Base-by-base conservation (phyloP, 1,140 invertebrate genomes). In the Hyphantria cunea region DNA sequence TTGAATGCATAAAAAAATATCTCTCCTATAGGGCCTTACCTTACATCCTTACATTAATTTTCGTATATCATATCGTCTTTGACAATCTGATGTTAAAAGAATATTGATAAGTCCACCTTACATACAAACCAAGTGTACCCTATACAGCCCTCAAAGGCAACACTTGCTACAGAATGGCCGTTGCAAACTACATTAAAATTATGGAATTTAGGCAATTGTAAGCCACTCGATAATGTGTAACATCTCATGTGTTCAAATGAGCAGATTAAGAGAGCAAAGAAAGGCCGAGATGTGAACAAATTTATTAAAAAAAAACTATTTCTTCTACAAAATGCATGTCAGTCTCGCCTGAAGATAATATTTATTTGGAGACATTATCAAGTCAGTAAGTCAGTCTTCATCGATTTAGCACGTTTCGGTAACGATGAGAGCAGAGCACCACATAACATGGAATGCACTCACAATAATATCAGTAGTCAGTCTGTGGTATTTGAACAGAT, bases 1-100 rank as follows among this genome's bases (percentile, higher is more conserved):
- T 86, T 82, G 86, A 89, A 86, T 88, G 86, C 78, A 82, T 90
- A 90, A 90, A 90, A 90, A 90, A 90, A 90, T 90, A 90, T 89
- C 77, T 86, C 76, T 88, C 76, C 80, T 84, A 86, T 86, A 85
- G 84, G 86, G 84, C 86, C 88, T 90, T 89, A 90, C 86, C 85
- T 89, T 88, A 90, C 86, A 83, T 86, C 81, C 84, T 89, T 87
- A 89, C 76, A 87, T 80, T 84, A 85, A 83, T 84, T 84, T 76
- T 87, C 80, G 82, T 84, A 82, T 84, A 86, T 82, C 77, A 84
- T 78, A 85, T 82, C 78, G 83, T 89, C 84, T 87, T 84, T 84
- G 85, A 89, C 86, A 89, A 84, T 82, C 64, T 82, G 82, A 85
- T 81, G 83, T 80, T 86, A 66, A 70, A 73, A 74, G 55, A 58